These are phyloP conservation scores for Athalia cordata DNA, from an alignment of 2,888 invertebrate genomes.

Conservation along the genomic window DNA sequence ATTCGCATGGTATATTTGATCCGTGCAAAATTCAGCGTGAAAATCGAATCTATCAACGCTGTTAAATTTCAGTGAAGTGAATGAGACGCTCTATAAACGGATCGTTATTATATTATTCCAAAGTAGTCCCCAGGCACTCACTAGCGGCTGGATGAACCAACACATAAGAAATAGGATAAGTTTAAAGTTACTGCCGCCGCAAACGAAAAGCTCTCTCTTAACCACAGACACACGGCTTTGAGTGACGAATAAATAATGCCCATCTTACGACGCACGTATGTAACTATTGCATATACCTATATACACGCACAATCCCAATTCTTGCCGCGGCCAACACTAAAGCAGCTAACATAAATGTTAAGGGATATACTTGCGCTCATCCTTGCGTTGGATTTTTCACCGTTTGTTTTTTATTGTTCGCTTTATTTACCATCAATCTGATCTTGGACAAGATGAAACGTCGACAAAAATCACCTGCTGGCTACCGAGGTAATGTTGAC, in stretches of 20 bases:
- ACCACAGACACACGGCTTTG: slow-evolving; percentile 14
- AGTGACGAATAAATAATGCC: slow-evolving; percentile 30
- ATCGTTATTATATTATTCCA: background rate
- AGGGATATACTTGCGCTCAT: background rate
- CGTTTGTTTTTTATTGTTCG: background rate
- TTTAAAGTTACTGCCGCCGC: background rate
- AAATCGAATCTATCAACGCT: slow-evolving; percentile 16
- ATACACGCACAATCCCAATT: no score
- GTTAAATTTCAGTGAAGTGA: background rate
- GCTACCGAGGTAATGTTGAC: slow-evolving; percentile 13
- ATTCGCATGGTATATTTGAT: slow-evolving; percentile 15
- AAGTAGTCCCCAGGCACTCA: slow-evolving; percentile 6
- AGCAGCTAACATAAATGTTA: background rate
- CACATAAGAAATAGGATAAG: slow-evolving; percentile 7
- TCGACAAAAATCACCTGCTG: slow-evolving; percentile 4
- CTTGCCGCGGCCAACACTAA: background rate
- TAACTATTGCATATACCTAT: no score
- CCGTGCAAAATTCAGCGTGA: background rate
- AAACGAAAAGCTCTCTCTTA: slow-evolving; percentile 9
- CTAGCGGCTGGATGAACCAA: background rate
- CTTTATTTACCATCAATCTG: slow-evolving; percentile 28
- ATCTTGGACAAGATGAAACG: slow-evolving; percentile 14
- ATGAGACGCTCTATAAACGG: background rate
- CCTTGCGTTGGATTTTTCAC: background rate
- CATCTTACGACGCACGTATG: background rate